Base-by-base conservation (phyloP, 2,797 vertebrate species). In the Fratercula arctica region DNA sequence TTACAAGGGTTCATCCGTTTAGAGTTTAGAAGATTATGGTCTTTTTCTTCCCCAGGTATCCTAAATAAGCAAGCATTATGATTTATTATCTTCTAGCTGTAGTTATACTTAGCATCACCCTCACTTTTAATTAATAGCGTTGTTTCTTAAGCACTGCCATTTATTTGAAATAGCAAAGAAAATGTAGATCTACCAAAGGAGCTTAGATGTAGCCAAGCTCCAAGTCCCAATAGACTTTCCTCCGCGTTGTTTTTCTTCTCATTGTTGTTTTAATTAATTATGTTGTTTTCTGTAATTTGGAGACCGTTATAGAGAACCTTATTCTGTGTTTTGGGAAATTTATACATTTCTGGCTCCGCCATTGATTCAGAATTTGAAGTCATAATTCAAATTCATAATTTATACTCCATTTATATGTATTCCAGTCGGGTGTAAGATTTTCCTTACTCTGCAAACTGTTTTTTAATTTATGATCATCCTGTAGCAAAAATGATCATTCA, bases 381-480 rank as follows among this genome's bases (percentile, higher is more conserved):
- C 24, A 6, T 73, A 33, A 54, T 82, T 88, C 23, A 53, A 0
- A 67, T 61, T 43, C 29, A 25, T 89, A 39, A 75, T 92, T 93
- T 48, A 63, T 87, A 33, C 7, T 48, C 35, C 75, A 10, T 8
- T 6, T 68, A 10, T 21, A 3, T 17, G 9, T 83, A 59, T 94
- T 89, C 60, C 37, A 64, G 45, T 92, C 82, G 87, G 50, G 18
- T 78, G 11, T 61, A 59, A 57, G 31, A 41, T 60, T 80, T 92
- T 41, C n/a, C 19, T 77, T 68, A 75, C 19, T 72, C 29, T 89
- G 73, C 35, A 89, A 50, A 46, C 75, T 77, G 48, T 57, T 74
- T 92, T 83, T 83, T 80, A 83, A 67, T 90, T 87, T 87, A 43
- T 79, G 50, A 66, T 60, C n/a, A 56, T 81, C 46, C 59, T 73